phyloP scores from a whole-genome alignment of 2,888 invertebrate genomes.

The Bombylius major region DNA sequence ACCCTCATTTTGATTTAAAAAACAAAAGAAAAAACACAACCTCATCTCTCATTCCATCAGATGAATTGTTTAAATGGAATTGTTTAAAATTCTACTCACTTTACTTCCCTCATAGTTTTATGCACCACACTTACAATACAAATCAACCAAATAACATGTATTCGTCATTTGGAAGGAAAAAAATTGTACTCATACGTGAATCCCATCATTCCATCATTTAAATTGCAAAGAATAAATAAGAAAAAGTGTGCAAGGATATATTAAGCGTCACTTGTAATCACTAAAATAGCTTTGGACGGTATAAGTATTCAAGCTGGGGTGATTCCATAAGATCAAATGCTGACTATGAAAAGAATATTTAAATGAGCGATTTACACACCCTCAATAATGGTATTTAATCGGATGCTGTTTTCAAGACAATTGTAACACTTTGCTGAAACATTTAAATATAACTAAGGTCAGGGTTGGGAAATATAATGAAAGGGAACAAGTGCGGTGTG shows the following conservation, averaged over 20 bases:
- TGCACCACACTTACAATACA: too few species aligned
- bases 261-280: conserved; percentile 11
- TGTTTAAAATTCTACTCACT: too few species aligned
- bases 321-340: background rate
- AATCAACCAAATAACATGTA: too few species aligned
- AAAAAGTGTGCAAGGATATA: background rate
- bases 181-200: background rate
- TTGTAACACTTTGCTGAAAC: conserved; percentile 8
- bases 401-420: conserved; percentile 8
- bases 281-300: conserved; percentile 11
- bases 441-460: conserved; percentile 1
- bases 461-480: background rate
- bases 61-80: too few species aligned
- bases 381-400: conserved; percentile 6
- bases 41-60: too few species aligned
- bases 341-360: conserved; percentile 1
- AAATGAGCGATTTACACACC: conserved; percentile 9
- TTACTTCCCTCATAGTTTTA: too few species aligned
- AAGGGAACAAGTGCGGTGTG: too few species aligned
- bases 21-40: too few species aligned
- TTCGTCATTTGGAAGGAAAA: too few species aligned
- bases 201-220: background rate
- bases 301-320: background rate
- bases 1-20: too few species aligned
- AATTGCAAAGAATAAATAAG: background rate